These are phyloP conservation scores for Parauchenoglanis ngamensis DNA, from an alignment of 2,797 vertebrate species.

Conservation along the genomic window DNA sequence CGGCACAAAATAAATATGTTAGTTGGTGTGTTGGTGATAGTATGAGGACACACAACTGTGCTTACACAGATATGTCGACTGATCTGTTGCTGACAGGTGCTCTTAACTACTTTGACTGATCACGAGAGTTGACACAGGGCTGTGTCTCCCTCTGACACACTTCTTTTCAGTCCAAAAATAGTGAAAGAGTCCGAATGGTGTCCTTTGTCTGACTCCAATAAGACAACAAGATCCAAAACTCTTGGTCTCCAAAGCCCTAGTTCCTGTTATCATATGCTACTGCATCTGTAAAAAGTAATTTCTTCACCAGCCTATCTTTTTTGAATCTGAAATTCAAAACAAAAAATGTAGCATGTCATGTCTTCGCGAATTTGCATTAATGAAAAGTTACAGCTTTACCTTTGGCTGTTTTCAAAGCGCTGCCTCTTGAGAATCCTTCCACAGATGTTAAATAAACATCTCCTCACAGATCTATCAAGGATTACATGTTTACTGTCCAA, in stretches of 20 bases:
- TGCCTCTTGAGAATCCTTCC: background rate
- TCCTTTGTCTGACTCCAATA: background rate
- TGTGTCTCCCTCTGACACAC: background rate
- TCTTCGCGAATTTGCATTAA: background rate
- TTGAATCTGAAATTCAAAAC: background rate
- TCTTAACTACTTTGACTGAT: background rate
- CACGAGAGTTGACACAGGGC: background rate
- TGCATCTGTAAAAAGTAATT: background rate
- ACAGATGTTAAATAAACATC: background rate
- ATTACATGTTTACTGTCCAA: background rate
- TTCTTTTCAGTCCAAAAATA: background rate
- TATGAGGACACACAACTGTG: background rate
- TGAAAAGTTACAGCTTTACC: background rate
- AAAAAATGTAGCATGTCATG: background rate
- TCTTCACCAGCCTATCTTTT: background rate
- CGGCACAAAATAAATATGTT: background rate
- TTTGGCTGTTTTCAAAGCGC: background rate
- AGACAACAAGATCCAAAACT: background rate
- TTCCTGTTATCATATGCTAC: background rate
- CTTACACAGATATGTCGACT: background rate
- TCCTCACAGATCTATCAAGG: background rate
- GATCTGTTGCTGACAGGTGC: conserved; percentile 5
- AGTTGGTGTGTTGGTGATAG: background rate
- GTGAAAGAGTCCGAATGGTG: background rate
- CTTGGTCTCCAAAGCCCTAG: background rate